phyloP scores from a whole-genome alignment of 2,888 invertebrate genomes.

The Molanna angustata region DNA sequence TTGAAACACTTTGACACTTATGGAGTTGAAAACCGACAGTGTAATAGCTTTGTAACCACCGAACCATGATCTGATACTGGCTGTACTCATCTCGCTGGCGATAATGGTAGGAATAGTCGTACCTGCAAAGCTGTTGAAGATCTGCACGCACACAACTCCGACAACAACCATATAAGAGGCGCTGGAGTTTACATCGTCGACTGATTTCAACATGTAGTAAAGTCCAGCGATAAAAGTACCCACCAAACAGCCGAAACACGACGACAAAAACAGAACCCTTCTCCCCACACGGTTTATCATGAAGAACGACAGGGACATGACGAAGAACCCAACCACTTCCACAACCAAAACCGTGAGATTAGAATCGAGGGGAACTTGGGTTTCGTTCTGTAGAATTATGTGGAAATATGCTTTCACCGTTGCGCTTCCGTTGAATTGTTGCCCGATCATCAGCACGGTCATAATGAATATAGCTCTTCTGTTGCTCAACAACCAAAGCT shows the following conservation, averaged over 20 bases:
- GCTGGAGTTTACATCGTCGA: background rate
- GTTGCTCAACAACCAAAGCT: conserved; percentile 16
- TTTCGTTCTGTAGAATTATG: conserved; percentile 8
- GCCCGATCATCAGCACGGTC: conserved; percentile 10
- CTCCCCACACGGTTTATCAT: conserved; percentile 13
- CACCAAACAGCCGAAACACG: conserved; percentile 9
- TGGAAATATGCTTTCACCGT: conserved; percentile 15
- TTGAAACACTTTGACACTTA: conserved; percentile 14
- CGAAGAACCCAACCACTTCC: conserved; percentile 12
- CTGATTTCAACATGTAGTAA: conserved; percentile 10
- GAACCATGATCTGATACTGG: conserved; percentile 19
- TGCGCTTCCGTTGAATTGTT: conserved; percentile 14
- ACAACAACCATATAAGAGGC: conserved; percentile 10
- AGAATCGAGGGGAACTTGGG: conserved; percentile 4
- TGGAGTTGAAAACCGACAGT: conserved; percentile 8
- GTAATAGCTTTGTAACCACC: conserved; percentile 16
- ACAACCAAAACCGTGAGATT: conserved; percentile 11
- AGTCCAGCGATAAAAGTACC: conserved; percentile 12
- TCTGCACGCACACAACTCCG: conserved; percentile 5
- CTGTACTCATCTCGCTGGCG: conserved; percentile 21
- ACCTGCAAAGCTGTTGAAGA: conserved; percentile 9
- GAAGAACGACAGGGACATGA: conserved; percentile 5
- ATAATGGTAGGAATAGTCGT: conserved; percentile 10
- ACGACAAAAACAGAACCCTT: conserved; percentile 7
- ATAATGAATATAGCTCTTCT: conserved; percentile 9